Percentiles rank a stretch among this genome's conserved stretches.
Evolutionary conservation across 2,888 invertebrate species (phyloP).

Genomic region (Pachydiplax longipennis): DNA sequence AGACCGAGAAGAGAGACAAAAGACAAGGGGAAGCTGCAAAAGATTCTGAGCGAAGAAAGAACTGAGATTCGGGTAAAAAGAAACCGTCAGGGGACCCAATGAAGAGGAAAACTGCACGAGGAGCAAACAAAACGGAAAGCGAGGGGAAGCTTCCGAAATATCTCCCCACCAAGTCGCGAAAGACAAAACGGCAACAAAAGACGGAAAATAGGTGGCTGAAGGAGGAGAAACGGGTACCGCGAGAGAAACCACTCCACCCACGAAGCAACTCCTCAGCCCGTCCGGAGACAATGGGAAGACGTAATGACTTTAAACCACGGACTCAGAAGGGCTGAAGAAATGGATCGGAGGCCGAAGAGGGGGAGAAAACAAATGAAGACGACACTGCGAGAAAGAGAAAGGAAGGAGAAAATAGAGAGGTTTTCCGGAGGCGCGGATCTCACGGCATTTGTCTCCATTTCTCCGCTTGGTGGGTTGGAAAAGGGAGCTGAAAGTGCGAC

Average conservation of each 20-base stretch:
- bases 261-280: background rate
- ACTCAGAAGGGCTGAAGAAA: background rate
- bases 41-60: background rate
- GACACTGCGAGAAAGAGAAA: background rate
- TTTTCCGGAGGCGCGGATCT: background rate
- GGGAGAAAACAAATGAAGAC: background rate
- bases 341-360: background rate
- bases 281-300: background rate
- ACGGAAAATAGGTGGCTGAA: background rate
- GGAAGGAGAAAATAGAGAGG: background rate
- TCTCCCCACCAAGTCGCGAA: background rate
- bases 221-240: background rate
- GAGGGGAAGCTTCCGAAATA: background rate
- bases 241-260: background rate
- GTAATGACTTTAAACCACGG: background rate
- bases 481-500: background rate
- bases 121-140: background rate
- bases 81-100: background rate
- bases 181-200: background rate
- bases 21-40: background rate
- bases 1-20: background rate
- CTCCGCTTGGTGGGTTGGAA: background rate
- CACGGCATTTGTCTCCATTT: constrained; percentile 30
- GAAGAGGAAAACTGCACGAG: background rate
- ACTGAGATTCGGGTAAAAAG: background rate